Conservation (phyloP, 2,888 invertebrate genomes). For the Uropetala carovei region DNA sequence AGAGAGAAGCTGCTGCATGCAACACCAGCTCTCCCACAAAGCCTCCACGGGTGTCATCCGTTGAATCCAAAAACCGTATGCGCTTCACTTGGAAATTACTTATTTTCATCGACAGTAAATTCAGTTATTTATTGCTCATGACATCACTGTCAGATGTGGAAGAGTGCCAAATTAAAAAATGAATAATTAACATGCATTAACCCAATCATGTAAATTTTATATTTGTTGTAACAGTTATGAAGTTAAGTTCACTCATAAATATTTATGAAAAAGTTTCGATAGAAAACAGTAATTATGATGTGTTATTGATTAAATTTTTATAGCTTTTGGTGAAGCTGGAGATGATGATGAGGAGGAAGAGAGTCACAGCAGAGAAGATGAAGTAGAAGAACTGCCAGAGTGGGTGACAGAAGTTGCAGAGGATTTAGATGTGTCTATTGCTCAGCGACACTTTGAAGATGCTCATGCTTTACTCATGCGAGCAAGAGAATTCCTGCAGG, state of each 20-base stretch:
- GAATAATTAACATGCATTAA: background rate
- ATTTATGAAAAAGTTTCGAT: too few species aligned
- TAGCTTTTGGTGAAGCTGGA: conserved; percentile 74
- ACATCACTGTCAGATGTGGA: background rate
- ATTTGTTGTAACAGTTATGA: background rate
- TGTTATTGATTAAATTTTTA: too few species aligned
- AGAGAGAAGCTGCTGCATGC: conserved; percentile 75
- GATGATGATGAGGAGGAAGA: conserved; percentile 67
- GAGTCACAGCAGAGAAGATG: conserved; percentile 69
- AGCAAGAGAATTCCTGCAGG: conserved; percentile 81
- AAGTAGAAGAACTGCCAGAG: conserved; percentile 79
- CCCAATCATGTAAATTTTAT: background rate
- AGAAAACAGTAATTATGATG: too few species aligned
- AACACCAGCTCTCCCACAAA: conserved; percentile 76
- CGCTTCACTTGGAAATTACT: conserved; percentile 58
- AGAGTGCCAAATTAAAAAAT: background rate
- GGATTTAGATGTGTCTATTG: conserved; percentile 95
- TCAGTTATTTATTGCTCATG: background rate
- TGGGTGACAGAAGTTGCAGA: conserved; percentile 95
- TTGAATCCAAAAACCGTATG: conserved; percentile 75
- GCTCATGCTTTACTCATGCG: conserved; percentile 85
- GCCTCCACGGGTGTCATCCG: conserved; percentile 75
- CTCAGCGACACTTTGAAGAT: conserved; percentile 96
- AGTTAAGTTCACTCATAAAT: too few species aligned
- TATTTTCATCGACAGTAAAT: background rate